Conservation (phyloP, 2,888 invertebrate species). For the Parnassius smintheus region DNA sequence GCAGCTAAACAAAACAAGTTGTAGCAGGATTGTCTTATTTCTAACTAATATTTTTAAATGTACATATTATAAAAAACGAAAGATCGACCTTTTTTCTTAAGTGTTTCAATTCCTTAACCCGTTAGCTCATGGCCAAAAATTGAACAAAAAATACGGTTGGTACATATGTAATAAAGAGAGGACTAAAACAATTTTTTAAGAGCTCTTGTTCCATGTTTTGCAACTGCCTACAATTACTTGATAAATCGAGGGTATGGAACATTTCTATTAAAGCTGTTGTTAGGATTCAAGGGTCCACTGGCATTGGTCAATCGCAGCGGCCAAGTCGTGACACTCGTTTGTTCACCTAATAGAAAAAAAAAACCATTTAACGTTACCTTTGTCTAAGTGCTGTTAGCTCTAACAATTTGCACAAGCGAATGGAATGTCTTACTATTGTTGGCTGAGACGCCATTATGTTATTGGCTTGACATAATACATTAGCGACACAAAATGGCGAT, state of each 20-base stretch:
- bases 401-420: constrained; percentile 67
- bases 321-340: constrained; percentile 73
- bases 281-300: constrained; percentile 34
- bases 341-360: constrained; percentile 70
- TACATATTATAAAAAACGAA: too few species aligned
- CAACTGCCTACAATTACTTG: not conserved
- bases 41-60: too few species aligned
- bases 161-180: too few species aligned
- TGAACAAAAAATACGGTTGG: too few species aligned
- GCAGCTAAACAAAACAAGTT: too few species aligned
- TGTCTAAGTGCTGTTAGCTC: constrained; percentile 55
- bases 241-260: constrained; percentile 20
- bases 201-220: not conserved
- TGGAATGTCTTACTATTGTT: constrained; percentile 60
- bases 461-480: constrained; percentile 42
- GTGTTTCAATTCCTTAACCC: too few species aligned
- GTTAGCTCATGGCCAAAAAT: too few species aligned
- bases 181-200: not conserved
- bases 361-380: constrained; percentile 63
- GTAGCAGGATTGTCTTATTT: too few species aligned
- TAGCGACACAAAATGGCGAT: not conserved
- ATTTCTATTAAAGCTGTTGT: constrained; percentile 38
- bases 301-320: constrained; percentile 36
- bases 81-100: too few species aligned
- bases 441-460: constrained; percentile 47